Evolutionary conservation across 2,113 vertebrate genomes (phyloP), one percentile per base, ranked within the genome.

Genomic region (Pristiophorus japonicus): DNA sequence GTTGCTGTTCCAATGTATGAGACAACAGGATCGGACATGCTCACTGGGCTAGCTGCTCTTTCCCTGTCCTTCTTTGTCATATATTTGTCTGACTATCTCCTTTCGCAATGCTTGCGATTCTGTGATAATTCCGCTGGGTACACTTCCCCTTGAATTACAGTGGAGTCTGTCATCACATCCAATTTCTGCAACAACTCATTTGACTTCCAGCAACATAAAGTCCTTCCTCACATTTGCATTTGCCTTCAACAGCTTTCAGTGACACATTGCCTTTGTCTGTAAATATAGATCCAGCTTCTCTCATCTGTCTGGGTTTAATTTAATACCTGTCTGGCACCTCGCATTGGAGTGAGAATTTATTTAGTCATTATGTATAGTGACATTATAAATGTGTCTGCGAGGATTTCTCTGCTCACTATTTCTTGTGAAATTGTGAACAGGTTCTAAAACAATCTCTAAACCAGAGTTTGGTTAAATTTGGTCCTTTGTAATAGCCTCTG

Each of bases 391-490:
- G 16, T 16, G 18, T 81, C n/a, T 20, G 38, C 42, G 18, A 81
- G 78, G 38, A 22, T 81, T 20, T 81, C 78, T 81, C 38, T 14
- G 11, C 30, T 34, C 70, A 73, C 38, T 20, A 81, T 45, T 81
- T 81, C 78, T 81, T 81, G 78, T 42, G 78, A 81, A 81, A 42
- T 18, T 81, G 38, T 20, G 18, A 81, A 81, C 27, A 45, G 16
- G 42, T 81, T 73, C 70, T 73, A 34, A 34, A 73, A 73, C 70
- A 34, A 73, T 34, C 70, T 73, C 24, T 30, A 73, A 8, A 10
- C 70, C 70, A 34, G 30, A 11, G 10, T 67, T 85, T 95, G 42
- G 47, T 95, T 94, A 95, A 73, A 95, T 95, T 75, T 95, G 30
- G 55, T 34, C 91, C 95, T 78, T 47, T 93, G 55, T 65, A 95